Percentiles rank a stretch among this genome's conserved stretches.
phyloP scores from a whole-genome alignment of 2,113 vertebrate genomes.

The Caloenas nicobarica region DNA sequence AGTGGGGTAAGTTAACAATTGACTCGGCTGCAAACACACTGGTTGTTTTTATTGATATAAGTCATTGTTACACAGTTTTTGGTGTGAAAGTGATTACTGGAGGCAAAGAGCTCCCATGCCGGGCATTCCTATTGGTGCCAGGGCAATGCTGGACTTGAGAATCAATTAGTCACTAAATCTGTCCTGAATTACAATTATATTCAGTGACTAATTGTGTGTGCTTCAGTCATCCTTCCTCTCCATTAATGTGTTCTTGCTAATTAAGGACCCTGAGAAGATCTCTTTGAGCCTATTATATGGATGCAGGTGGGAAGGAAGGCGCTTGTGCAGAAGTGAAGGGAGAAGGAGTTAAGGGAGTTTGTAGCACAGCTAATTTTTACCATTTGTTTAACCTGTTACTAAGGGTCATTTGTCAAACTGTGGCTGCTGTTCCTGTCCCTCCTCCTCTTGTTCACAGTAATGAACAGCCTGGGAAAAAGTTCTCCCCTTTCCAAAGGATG shows the following conservation, averaged over 20 bases:
- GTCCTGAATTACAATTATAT: constrained; percentile 2
- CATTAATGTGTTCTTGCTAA: constrained; percentile 14
- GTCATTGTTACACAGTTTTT: background rate
- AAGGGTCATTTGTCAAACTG: constrained; percentile 60
- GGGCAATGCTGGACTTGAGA: background rate
- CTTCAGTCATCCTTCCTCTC: constrained; percentile 37
- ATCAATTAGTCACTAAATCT: background rate
- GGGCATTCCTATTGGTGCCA: background rate
- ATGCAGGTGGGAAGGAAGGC: background rate
- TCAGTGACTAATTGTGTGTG: background rate
- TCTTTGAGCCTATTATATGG: background rate
- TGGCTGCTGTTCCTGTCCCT: constrained; percentile 37
- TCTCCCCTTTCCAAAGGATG: constrained; percentile 31
- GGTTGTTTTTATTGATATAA: background rate
- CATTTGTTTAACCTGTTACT: constrained; percentile 73
- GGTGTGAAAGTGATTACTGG: background rate
- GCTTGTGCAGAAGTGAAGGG: background rate
- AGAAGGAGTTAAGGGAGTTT: constrained; percentile 24
- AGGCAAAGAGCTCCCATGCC: background rate
- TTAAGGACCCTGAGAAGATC: constrained; percentile 31
- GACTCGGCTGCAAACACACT: background rate
- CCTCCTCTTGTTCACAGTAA: constrained; percentile 29
- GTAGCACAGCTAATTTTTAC: constrained; percentile 59
- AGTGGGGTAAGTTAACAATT: background rate
- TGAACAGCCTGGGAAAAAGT: constrained; percentile 55